A percentile compares a stretch with the other conserved stretches of the same genome.
Evolutionary conservation across 2,888 invertebrate species (phyloP).

Genomic region (Dusona sp.): DNA sequence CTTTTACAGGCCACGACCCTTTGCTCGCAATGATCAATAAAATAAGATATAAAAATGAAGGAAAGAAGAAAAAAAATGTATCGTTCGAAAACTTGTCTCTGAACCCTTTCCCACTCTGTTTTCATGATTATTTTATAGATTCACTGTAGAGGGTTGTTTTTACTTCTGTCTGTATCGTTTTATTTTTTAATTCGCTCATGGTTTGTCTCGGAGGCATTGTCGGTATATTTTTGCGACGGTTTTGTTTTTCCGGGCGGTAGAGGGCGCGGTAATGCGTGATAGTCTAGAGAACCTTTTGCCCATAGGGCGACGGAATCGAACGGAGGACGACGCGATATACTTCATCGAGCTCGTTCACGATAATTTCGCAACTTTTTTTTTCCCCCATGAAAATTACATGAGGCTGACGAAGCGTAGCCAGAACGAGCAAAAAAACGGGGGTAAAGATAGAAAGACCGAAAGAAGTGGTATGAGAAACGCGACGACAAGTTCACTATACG

Average conservation of each 20-base stretch:
- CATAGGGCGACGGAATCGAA: slow-evolving; percentile 9
- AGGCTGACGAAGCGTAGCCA: slow-evolving; percentile 55
- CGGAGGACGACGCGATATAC: slow-evolving; percentile 16
- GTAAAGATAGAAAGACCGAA: slow-evolving; percentile 40
- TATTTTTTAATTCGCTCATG: slow-evolving; percentile 35
- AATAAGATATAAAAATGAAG: slow-evolving; percentile 18
- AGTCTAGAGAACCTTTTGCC: slow-evolving; percentile 29
- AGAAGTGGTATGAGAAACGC: slow-evolving; percentile 35
- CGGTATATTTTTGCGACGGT: slow-evolving; percentile 51
- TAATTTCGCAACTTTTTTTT: slow-evolving; percentile 74
- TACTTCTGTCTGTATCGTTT: slow-evolving; percentile 36
- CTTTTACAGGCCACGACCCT: slow-evolving; percentile 32
- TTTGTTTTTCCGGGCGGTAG: slow-evolving; percentile 44
- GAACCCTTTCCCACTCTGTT: slow-evolving; percentile 36
- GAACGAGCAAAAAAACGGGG: slow-evolving; percentile 48
- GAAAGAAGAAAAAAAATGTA: slow-evolving; percentile 14
- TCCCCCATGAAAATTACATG: slow-evolving; percentile 75
- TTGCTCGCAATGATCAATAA: slow-evolving; percentile 17
- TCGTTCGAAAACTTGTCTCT: slow-evolving; percentile 50
- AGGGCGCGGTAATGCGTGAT: slow-evolving; percentile 64
- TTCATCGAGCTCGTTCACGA: slow-evolving; percentile 64
- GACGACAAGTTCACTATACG: slow-evolving; percentile 26
- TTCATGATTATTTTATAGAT: slow-evolving; percentile 52
- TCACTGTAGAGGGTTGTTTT: not conserved
- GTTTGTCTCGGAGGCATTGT: slow-evolving; percentile 33